Evolutionary conservation across 2,113 vertebrate genomes (phyloP), one percentile per base, ranked within the genome.

Genomic region (Caloenas nicobarica): DNA sequence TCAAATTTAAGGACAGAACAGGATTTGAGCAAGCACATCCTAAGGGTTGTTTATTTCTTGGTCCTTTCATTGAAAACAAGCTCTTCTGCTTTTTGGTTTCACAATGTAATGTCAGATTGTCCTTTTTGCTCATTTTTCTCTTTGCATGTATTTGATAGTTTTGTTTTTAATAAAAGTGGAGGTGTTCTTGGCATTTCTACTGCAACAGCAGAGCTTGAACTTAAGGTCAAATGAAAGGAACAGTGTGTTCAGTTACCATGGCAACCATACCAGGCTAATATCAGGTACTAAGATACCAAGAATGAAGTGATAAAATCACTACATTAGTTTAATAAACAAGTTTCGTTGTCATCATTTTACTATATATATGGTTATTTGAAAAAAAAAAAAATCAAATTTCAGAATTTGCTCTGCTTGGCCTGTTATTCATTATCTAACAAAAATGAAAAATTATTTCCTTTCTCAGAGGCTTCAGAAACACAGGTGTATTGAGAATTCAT

Each of bases 311-410:
- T 97, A 98, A 98, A 98, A 98, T 98, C 98, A 96, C 95, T 97
- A 96, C 97, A 97, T 98, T 97, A 97, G 97, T 97, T 98, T 98
- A 98, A 98, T 98, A 98, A 98, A 98, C 97, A 98, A 93, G 58
- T 97, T 96, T 93, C 81, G 95, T 94, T 98, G 96, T 95, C 48
- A 73, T 96, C 84, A 96, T 97, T 97, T 97, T 97, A 97, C 91
- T 90, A 72, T 60, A 91, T 66, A 91, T 88, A 81, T 42, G 58
- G 79, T 78, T 95, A 79, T 93, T 91, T 53, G 48, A n/a, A n/a
- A n/a, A n/a, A n/a, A 92, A 97, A 84, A 96, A 85, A 74, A 42
- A 73, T 57, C 48, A 90, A 46, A 93, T 96, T 94, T 80, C 81
- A 94, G 77, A 71, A 89, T 90, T 93, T 94, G 66, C 79, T 86